phyloP scores from a whole-genome alignment of 2,888 invertebrate species.

The Leptopilina drosophilae region DNA sequence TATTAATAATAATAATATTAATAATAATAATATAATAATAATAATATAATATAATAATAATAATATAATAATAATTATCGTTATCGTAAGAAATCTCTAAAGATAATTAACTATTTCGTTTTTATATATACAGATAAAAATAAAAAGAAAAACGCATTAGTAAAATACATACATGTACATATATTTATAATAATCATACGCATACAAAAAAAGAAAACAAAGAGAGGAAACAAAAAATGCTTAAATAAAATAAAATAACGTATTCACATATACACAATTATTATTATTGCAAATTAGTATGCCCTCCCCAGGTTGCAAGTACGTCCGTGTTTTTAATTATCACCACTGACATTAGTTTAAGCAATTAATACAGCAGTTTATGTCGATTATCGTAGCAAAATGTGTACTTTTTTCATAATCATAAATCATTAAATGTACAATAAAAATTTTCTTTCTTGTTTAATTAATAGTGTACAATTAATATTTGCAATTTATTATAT shows the following conservation, averaged over 20 bases:
- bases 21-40: too few species aligned
- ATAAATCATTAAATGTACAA: background rate
- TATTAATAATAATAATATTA: background rate
- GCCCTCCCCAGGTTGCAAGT: constrained; percentile 74
- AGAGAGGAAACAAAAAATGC: constrained; percentile 56
- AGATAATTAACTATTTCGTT: constrained; percentile 51
- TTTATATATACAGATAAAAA: constrained; percentile 53
- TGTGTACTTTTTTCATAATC: background rate
- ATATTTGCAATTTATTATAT: too few species aligned
- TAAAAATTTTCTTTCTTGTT: background rate
- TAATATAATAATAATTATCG: constrained; percentile 45
- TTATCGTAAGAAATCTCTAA: constrained; percentile 51
- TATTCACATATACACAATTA: constrained; percentile 66
- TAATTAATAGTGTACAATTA: background rate
- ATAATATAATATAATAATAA: constrained; percentile 18
- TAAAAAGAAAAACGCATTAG: constrained; percentile 46
- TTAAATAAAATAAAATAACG: constrained; percentile 53
- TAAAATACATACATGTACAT: constrained; percentile 59
- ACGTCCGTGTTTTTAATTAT: constrained; percentile 59
- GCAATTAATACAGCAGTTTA: constrained; percentile 55
- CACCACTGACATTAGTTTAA: constrained; percentile 66
- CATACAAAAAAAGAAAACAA: constrained; percentile 49
- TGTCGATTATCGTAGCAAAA: constrained; percentile 18
- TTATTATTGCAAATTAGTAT: constrained; percentile 62
- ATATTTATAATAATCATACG: constrained; percentile 58